Base-by-base conservation (phyloP, 2,888 invertebrate species). In the Steinernema carpocapsae region DNA sequence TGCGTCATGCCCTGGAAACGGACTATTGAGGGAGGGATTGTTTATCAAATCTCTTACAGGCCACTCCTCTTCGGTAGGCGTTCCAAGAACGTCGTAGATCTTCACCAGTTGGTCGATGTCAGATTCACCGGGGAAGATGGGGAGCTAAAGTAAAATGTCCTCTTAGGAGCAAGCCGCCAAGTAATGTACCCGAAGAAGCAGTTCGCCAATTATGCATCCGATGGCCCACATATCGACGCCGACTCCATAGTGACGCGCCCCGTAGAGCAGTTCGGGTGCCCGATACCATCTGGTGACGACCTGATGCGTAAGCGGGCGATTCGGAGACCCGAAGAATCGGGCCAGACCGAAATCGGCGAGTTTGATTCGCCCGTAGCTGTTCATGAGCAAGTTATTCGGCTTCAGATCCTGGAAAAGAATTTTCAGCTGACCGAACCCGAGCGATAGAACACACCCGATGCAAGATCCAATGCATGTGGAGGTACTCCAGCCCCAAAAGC, bases 141-240 rank as follows among this genome's bases (percentile, higher is more conserved):
- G 97, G 2, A 93, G 92, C 89, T 90, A 80, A 22, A 78, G 7
- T 43, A 19, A 43, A 26, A 71, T 42, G 51, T 6, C 12, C 17
- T 7, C 51, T 14, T 0, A 24, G n/a, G 14, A 22, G 14, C 43
- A 14, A 43, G 14, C 43, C 7, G 43, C 14, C n/a, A 14, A 17
- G 19, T 24, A 70, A 59, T 75, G 24, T 46, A 89, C 89, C 80
- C 90, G 80, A n/a, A 90, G 84, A 37, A 90, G 80, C 37, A 99
- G 90, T 89, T 99, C 99, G 0, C 96, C 99, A 78, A 99, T 89
- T 87, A 99, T 97, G 88, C 99, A 99, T 2, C 99, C 99, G 14
- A 96, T 92, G 2, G 99, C 97, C 99, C 99, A 99, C 91, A 97
- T 95, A 88, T 99, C 99, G 19, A 99, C 93, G 0, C 95, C 95